Evolutionary conservation across 1,140 invertebrate genomes (phyloP).

Genomic region (Drosophila melanica): DNA sequence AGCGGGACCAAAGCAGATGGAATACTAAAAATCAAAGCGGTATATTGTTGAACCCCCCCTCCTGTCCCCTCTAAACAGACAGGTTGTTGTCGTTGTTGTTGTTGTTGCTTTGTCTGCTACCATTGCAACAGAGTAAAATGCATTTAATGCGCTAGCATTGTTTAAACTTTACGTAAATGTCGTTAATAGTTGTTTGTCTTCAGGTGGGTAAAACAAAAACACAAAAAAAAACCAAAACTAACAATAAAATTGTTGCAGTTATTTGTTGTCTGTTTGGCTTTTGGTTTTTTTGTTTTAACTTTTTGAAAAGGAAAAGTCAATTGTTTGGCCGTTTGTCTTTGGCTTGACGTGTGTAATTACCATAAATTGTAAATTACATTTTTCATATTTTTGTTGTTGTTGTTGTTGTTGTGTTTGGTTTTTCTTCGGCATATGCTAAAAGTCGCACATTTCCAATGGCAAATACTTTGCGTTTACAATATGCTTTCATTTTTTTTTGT

Average conservation of each 20-base stretch:
- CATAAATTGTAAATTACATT: slow-evolving; percentile 80
- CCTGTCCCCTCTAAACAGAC: slow-evolving; percentile 43
- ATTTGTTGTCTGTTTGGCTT: slow-evolving; percentile 22
- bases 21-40: slow-evolving; percentile 66
- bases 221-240: slow-evolving; percentile 34
- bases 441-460: slow-evolving; percentile 73
- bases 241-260: slow-evolving; percentile 58
- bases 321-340: slow-evolving; percentile 63
- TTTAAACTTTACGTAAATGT: slow-evolving; percentile 76
- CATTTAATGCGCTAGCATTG: slow-evolving; percentile 46
- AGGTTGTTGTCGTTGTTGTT: slow-evolving; percentile 33
- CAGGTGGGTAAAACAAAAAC: slow-evolving; percentile 35
- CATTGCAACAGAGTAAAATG: slow-evolving; percentile 25
- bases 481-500: slow-evolving; percentile 72
- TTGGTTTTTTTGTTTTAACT: neutral
- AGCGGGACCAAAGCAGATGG: slow-evolving; percentile 47
- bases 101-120: slow-evolving; percentile 21
- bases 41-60: slow-evolving; percentile 46
- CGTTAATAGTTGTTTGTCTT: slow-evolving; percentile 63
- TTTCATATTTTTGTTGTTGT: slow-evolving; percentile 49
- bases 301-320: slow-evolving; percentile 77
- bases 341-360: slow-evolving; percentile 72
- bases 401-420: slow-evolving; percentile 51
- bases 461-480: slow-evolving; percentile 70
- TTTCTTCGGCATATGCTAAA: slow-evolving; percentile 56